These are phyloP conservation scores for Channa maculata DNA, from an alignment of 2,113 vertebrate genomes.

Conservation along the genomic window DNA sequence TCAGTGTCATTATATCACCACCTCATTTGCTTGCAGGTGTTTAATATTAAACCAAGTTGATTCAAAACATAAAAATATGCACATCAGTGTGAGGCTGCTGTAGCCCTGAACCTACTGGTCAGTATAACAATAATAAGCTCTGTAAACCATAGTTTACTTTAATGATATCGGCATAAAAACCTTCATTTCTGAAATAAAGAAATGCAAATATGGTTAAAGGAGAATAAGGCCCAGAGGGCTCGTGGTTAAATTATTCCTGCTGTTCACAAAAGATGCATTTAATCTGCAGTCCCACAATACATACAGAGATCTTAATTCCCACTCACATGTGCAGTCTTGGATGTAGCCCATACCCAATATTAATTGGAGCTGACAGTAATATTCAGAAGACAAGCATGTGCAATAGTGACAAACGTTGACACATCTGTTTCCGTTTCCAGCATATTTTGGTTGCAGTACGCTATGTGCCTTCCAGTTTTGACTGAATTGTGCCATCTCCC, in stretches of 20 bases:
- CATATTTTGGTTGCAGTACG: slow-evolving; percentile 30
- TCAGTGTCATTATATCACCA: neutral
- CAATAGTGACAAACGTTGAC: slow-evolving; percentile 36
- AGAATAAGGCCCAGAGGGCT: slow-evolving; percentile 24
- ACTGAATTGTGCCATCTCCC: slow-evolving; percentile 35
- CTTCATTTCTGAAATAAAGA: neutral
- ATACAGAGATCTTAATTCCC: slow-evolving; percentile 37
- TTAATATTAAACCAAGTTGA: neutral
- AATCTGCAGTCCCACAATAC: neutral
- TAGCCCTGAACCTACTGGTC: neutral
- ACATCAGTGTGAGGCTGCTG: neutral
- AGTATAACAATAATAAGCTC: neutral
- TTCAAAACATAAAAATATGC: neutral
- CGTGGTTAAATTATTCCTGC: slow-evolving; percentile 36
- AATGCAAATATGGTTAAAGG: slow-evolving; percentile 3
- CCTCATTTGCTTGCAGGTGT: neutral
- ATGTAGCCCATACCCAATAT: slow-evolving; percentile 29
- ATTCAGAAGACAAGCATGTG: slow-evolving; percentile 24
- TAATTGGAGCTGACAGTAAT: slow-evolving; percentile 39
- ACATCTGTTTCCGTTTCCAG: slow-evolving; percentile 41
- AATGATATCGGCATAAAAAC: slow-evolving; percentile 2
- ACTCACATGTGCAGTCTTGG: slow-evolving; percentile 27
- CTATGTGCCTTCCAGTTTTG: slow-evolving; percentile 37
- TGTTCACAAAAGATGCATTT: slow-evolving; percentile 34
- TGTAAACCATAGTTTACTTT: slow-evolving; percentile 25